Base-by-base conservation (phyloP, 2,113 vertebrate species). In the Crocuta crocuta region DNA sequence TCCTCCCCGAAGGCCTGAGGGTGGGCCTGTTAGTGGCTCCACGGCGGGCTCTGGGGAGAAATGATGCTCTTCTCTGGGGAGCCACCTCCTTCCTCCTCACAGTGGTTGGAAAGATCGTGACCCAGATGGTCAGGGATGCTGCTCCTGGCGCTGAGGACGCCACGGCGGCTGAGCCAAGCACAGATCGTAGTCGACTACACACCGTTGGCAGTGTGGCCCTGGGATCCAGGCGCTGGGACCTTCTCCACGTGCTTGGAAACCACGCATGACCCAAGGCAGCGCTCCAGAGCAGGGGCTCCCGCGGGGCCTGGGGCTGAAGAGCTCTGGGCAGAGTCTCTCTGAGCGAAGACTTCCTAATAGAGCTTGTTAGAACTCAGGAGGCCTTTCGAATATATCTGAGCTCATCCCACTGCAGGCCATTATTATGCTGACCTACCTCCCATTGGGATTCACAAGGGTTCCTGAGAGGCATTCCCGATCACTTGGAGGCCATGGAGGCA, bases 201-300 rank as follows among this genome's bases (percentile, higher is more conserved):
- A 1, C 4, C 1, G 39, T 0, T 2, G 21, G 9, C 50, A 11
- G 4, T 4, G 9, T 1, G 7, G 58, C 53, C 48, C 63, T 21
- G 3, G 65, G 2, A 10, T 16, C 26, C 2, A 24, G 53, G 33
- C 31, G 5, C 7, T 11, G 1, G 19, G 10, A 16, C 33, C 1
- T 58, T 61, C 28, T 70, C 26, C 5, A 53, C 21, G 26, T 31
- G 53, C 39, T 16, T 0, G 3, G 48, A 43, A 61, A 23, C 26
- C 2, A 3, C 1, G 24, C 19, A 0, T 2, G 1, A 39, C 7
- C 31, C 11, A 33, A 9, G 8, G 26, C 43, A 65, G 26, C 45
- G 43, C 26, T 0, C 6, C 63, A 70, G 50, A 19, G 13, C 35
- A 2, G 0, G 23, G 85, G 48, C 12, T 76, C 17, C 7, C 2